Base-by-base conservation (phyloP, 2,888 invertebrate genomes). In the Neocrepidodera transversa region DNA sequence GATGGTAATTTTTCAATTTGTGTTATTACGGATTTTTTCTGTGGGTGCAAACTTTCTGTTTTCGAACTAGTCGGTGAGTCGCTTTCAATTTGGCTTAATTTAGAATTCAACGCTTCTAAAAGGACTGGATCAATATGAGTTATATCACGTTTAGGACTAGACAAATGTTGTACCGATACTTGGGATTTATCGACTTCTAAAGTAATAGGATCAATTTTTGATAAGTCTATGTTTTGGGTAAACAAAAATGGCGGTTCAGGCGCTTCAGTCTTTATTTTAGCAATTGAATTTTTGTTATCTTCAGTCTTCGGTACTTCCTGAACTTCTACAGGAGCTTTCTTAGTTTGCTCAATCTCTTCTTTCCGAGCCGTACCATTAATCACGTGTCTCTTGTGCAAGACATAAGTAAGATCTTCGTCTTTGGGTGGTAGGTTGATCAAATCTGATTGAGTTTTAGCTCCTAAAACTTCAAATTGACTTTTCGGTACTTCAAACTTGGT, bases 381-480 rank as follows among this genome's bases (percentile, higher is more conserved):
- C 1, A 92, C 85, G 74, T 93, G 92, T 2, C 92, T 84, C 74
- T 93, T 93, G 74, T 93, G 92, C 48, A 93, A 80, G 4, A 91
- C 90, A 71, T 93, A 93, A 0, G 93, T 91, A 74, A 93, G 93
- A 67, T 93, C 93, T 26, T 88, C 88, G 65, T 83, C 84, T 71
- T 84, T 84, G 1, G 80, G 79, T 1, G 80, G 79, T 51, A 79
- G 69, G 71, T 80, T 80, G 16, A 78, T 73, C 56, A 80, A 74
- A 71, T 80, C 80, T 0, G 79, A 78, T 60, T 82, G 82, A 6
- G 76, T 75, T 59, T 80, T 78, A 3, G 79, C 79, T 26, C 81
- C 81, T 20, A 83, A 76, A 61, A 88, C 85, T 70, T 88, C 86
- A 71, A 89, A 89, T 71, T 89, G 88, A 70, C 87, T 88, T 74